Percentiles rank a stretch among this genome's conserved stretches.
phyloP scores from a whole-genome alignment of 1,140 invertebrate genomes.

The Periplaneta americana region DNA sequence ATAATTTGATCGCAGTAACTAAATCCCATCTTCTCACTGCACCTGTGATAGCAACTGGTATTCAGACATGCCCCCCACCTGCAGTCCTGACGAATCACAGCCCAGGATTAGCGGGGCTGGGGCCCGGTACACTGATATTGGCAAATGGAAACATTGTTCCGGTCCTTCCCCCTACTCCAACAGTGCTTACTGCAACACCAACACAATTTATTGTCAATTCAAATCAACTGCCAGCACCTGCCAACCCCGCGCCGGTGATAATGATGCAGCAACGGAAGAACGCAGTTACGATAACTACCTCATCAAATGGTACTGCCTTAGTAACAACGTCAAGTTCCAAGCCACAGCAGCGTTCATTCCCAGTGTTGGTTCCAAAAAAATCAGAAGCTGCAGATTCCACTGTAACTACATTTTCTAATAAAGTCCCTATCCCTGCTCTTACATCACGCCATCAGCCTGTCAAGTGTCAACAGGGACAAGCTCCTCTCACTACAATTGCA shows the following conservation, averaged over 20 bases:
- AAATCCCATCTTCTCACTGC: constrained; percentile 9
- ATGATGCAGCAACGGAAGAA: background rate
- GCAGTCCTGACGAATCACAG: background rate
- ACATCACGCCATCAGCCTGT: background rate
- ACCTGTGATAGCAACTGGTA: constrained; percentile 7
- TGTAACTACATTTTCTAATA: constrained; percentile 12
- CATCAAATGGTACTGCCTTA: background rate
- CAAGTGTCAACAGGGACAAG: background rate
- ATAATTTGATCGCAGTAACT: background rate
- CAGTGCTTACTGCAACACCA: background rate
- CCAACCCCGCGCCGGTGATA: background rate
- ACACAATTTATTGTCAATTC: background rate
- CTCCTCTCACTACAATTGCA: background rate
- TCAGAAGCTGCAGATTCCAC: background rate
- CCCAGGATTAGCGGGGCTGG: background rate
- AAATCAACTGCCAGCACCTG: background rate
- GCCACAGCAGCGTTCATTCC: background rate
- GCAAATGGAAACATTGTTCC: constrained; percentile 12
- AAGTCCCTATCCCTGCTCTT: constrained; percentile 10
- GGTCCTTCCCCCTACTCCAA: constrained; percentile 1
- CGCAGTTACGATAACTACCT: background rate
- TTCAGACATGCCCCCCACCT: constrained; percentile 4
- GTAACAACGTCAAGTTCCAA: background rate
- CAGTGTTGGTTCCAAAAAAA: background rate
- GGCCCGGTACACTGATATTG: constrained; percentile 11